Evolutionary conservation across 2,797 vertebrate genomes (phyloP).

Genomic region (Takifugu ocellatus): DNA sequence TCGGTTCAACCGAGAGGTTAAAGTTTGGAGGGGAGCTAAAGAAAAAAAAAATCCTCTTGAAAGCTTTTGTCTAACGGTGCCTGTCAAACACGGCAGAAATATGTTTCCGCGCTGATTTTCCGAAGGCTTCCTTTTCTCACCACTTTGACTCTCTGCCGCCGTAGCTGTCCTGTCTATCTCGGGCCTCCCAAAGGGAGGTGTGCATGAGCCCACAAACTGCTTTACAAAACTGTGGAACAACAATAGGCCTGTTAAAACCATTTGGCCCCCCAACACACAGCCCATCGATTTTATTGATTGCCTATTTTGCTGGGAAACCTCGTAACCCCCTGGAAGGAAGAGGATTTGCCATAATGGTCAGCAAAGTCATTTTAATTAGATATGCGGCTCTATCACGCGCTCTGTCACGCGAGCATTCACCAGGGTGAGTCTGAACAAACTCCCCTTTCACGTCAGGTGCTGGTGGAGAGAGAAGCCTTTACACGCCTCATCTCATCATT

Average conservation of each 20-base stretch:
- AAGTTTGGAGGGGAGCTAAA: no score
- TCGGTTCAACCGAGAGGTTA: constrained; percentile 20
- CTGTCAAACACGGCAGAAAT: constrained; percentile 39
- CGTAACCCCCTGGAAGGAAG: constrained; percentile 35
- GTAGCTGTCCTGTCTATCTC: constrained; percentile 48
- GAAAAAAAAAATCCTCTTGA: constrained; percentile 36
- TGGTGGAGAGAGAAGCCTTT: not conserved
- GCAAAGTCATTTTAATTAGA: constrained; percentile 52
- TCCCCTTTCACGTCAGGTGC: not conserved
- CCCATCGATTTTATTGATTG: constrained; percentile 76
- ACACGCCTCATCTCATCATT: constrained; percentile 12
- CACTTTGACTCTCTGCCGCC: constrained; percentile 37
- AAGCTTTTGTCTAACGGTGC: constrained; percentile 40
- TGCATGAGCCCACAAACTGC: constrained; percentile 44
- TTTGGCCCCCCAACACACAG: constrained; percentile 66
- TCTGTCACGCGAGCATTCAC: not conserved
- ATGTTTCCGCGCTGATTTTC: constrained; percentile 51
- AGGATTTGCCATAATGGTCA: constrained; percentile 39
- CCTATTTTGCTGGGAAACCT: constrained; percentile 58
- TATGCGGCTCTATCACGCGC: constrained; percentile 11
- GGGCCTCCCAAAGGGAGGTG: constrained; percentile 43
- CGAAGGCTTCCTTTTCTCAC: constrained; percentile 15
- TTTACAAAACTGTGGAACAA: constrained; percentile 61
- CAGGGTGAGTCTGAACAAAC: not conserved
- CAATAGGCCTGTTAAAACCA: constrained; percentile 64